Conservation (phyloP, 2,888 invertebrate species). For the Cataglyphis albicans region DNA sequence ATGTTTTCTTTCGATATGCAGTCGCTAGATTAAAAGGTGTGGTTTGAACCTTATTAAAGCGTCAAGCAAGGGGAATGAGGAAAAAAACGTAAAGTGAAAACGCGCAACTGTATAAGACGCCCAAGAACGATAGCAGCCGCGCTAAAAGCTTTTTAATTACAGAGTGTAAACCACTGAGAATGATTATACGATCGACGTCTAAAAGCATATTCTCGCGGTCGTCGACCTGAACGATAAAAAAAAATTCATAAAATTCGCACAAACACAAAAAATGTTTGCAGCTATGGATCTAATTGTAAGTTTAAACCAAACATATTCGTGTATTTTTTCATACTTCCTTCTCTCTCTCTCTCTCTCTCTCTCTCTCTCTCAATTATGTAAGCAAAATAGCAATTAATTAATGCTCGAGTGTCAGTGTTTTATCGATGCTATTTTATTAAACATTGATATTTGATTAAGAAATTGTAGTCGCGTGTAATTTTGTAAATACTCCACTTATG, state of each 20-base stretch:
- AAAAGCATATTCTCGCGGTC: slow-evolving; percentile 12
- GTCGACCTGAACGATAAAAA: not conserved
- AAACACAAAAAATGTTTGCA: not conserved
- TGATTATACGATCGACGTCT: slow-evolving; percentile 51
- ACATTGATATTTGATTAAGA: not conserved
- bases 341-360: not conserved
- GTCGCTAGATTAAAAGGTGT: slow-evolving; percentile 31
- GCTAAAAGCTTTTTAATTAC: slow-evolving; percentile 67
- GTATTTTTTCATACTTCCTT: not conserved
- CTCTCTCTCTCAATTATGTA: not conserved
- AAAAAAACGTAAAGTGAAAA: slow-evolving; percentile 33
- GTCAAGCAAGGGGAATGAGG: slow-evolving; percentile 13
- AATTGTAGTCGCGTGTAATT: not conserved
- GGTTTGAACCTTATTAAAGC: slow-evolving; percentile 32
- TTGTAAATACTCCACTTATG: not conserved
- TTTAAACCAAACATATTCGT: not conserved
- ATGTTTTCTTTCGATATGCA: slow-evolving; percentile 38
- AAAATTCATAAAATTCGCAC: slow-evolving; percentile 20
- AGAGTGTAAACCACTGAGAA: slow-evolving; percentile 51
- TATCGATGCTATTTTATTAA: not conserved
- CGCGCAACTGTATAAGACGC: slow-evolving; percentile 26
- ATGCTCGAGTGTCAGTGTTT: not conserved
- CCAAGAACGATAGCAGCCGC: slow-evolving; percentile 33
- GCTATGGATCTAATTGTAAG: not conserved
- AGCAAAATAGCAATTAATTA: not conserved